Percentiles rank a stretch among this genome's conserved stretches.
Evolutionary conservation across 1,140 invertebrate species (phyloP).

Genomic region (Teleogryllus occipitalis): DNA sequence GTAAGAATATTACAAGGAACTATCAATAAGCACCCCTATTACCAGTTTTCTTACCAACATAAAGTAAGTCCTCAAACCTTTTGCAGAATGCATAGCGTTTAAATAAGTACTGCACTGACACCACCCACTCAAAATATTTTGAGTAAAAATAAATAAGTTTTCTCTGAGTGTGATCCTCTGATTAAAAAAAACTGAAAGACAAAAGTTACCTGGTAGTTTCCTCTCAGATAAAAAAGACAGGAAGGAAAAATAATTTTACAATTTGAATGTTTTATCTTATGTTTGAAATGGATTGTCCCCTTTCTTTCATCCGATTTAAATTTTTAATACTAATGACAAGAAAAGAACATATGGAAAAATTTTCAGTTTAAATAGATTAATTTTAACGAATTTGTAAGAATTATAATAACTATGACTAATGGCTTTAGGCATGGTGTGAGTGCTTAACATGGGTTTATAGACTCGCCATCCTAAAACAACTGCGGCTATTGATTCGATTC

Average conservation of each 20-base stretch:
- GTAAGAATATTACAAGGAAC: not conserved
- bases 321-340: not conserved
- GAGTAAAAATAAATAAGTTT: not conserved
- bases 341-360: not conserved
- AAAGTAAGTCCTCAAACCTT: too few relatives aligned
- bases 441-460: not conserved
- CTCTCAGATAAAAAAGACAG: not conserved
- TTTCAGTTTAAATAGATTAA: not conserved
- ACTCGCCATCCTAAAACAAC: conserved; percentile 12
- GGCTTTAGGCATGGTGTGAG: conserved; percentile 8
- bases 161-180: not conserved
- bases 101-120: not conserved
- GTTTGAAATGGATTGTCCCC: too few relatives aligned
- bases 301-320: too few relatives aligned
- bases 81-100: not conserved
- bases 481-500: not conserved
- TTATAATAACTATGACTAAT: not conserved
- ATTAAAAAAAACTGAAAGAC: not conserved
- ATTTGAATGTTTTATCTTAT: not conserved
- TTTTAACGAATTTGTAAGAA: not conserved
- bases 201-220: not conserved
- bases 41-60: not conserved
- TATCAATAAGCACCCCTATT: not conserved
- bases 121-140: not conserved
- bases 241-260: not conserved